These are phyloP conservation scores for Poecilia gillii DNA, from an alignment of 2,797 vertebrate species.

Conservation along the genomic window DNA sequence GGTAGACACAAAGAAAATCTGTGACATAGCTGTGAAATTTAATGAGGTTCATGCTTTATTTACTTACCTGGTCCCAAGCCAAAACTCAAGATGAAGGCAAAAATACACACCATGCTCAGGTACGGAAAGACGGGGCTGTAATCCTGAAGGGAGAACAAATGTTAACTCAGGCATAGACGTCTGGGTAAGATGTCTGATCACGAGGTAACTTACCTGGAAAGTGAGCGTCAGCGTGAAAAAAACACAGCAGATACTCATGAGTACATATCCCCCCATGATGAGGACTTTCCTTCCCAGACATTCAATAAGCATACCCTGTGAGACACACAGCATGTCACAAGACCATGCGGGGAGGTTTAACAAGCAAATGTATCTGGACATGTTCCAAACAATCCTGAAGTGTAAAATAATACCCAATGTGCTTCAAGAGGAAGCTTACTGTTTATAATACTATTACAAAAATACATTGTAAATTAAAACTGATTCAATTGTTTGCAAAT, in stretches of 20 bases:
- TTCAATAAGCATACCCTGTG: constrained; percentile 89
- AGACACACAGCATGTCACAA: constrained; percentile 64
- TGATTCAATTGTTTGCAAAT: neutral
- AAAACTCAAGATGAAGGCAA: constrained; percentile 92
- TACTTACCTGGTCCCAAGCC: constrained; percentile 90
- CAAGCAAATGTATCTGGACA: neutral
- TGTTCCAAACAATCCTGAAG: neutral
- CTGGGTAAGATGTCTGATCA: neutral
- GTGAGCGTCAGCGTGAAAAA: constrained; percentile 86
- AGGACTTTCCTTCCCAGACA: constrained; percentile 85
- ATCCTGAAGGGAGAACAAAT: constrained; percentile 65
- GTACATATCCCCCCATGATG: constrained; percentile 87
- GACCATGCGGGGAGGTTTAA: constrained; percentile 18
- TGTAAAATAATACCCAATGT: neutral
- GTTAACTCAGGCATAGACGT: neutral
- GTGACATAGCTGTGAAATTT: neutral
- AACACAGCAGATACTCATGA: constrained; percentile 88
- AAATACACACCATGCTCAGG: constrained; percentile 86
- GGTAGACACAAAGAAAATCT: neutral
- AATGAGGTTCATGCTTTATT: neutral
- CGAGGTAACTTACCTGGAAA: constrained; percentile 80
- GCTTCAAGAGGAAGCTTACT: neutral
- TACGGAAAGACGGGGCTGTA: constrained; percentile 83
- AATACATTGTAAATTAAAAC: neutral
- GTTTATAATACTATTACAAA: neutral